These are phyloP conservation scores for Erpobdella octoculata DNA, from an alignment of 2,888 invertebrate species.

Conservation along the genomic window DNA sequence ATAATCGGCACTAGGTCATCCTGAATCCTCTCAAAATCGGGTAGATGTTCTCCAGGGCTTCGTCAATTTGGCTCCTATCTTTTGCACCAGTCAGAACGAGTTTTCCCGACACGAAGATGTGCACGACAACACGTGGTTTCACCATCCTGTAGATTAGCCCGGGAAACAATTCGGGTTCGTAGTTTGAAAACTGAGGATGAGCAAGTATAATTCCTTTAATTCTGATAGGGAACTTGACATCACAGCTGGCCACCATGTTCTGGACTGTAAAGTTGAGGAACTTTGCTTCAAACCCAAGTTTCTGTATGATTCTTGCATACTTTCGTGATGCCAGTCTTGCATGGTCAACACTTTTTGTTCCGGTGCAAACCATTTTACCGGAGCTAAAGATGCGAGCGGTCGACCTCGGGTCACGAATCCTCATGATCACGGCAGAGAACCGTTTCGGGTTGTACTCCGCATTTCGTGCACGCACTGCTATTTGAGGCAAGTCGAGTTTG, in stretches of 20 bases:
- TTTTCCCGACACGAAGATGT: not conserved
- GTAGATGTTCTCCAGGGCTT: not conserved
- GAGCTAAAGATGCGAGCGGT: conserved; percentile 74
- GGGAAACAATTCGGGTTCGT: not conserved
- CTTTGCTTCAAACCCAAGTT: conserved; percentile 70
- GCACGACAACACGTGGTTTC: not conserved
- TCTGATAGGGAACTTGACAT: conserved; percentile 75
- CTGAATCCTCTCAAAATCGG: not conserved
- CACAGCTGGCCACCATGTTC: conserved; percentile 79
- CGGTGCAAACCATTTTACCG: conserved; percentile 80
- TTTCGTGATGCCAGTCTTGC: conserved; percentile 71
- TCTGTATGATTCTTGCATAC: conserved; percentile 75
- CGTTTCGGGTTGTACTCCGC: not conserved
- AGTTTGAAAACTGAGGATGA: conserved; percentile 66
- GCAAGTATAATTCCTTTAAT: conserved; percentile 72
- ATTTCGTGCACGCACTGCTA: not conserved
- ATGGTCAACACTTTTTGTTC: conserved; percentile 72
- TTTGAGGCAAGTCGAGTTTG: not conserved
- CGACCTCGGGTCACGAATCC: conserved; percentile 71
- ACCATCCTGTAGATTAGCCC: not conserved
- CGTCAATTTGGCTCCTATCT: not conserved
- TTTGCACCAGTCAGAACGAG: not conserved
- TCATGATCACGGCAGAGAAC: conserved; percentile 97
- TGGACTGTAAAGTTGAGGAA: conserved; percentile 74
- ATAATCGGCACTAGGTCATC: no score